Conservation (phyloP, 2,113 vertebrate species). For the Nothoprocta pentlandii region DNA sequence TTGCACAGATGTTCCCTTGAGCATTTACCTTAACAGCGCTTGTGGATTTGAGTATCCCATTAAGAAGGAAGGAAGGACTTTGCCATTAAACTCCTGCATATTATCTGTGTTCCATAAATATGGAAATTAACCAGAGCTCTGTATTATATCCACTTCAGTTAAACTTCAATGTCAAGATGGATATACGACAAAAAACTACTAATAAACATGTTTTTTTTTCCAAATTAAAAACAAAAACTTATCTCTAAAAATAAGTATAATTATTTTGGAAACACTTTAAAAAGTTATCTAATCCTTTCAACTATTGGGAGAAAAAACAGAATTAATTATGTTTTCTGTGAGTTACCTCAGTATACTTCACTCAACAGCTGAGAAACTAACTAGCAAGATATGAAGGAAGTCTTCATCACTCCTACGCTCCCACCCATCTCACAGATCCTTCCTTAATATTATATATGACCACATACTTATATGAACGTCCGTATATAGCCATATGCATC, state of each 20-base stretch:
- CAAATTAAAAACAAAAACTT: neutral
- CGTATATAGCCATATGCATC: neutral
- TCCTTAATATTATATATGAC: neutral
- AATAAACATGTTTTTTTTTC: neutral
- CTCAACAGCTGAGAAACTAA: neutral
- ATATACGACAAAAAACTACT: neutral
- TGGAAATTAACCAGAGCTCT: neutral
- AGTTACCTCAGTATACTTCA: neutral
- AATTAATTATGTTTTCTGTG: neutral
- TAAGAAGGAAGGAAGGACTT: neutral
- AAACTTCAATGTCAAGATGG: neutral
- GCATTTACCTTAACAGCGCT: neutral
- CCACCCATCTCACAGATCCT: neutral
- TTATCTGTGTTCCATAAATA: neutral
- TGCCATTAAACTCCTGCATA: neutral
- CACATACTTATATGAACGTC: neutral
- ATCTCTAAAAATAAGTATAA: neutral
- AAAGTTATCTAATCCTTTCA: neutral
- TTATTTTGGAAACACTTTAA: neutral
- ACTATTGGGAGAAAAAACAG: neutral
- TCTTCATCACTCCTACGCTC: neutral
- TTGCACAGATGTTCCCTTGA: neutral
- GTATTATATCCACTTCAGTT: neutral
- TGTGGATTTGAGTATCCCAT: neutral
- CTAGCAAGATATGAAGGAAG: neutral